phyloP scores from a whole-genome alignment of 2,888 invertebrate genomes.

The Ormyrus thymus region DNA sequence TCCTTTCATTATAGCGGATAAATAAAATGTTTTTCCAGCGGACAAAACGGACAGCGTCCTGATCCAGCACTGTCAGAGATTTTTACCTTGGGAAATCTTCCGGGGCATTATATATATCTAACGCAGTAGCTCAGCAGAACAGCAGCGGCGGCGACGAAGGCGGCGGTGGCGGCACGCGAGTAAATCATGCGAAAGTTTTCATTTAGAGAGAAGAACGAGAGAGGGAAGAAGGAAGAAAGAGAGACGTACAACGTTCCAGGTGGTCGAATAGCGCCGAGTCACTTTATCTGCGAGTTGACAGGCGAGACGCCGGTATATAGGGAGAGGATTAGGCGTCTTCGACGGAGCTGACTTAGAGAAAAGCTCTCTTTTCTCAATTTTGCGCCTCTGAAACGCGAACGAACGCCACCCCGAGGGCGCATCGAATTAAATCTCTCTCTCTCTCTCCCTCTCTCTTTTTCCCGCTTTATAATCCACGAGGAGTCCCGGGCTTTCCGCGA shows the following conservation, averaged over 20 bases:
- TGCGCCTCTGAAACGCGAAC: background rate
- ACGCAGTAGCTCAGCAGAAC: background rate
- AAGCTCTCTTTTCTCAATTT: constrained; percentile 38
- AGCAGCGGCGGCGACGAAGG: background rate
- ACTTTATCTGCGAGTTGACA: constrained; percentile 50
- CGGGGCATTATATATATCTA: background rate
- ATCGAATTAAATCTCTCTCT: constrained; percentile 12
- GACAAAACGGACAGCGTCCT: background rate
- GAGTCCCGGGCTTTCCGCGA: no score
- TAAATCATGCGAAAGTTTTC: constrained; percentile 47
- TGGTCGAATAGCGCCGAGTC: constrained; percentile 40
- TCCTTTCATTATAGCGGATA: no score
- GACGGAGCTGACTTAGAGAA: constrained; percentile 25
- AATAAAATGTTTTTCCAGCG: no score
- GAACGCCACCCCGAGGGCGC: background rate
- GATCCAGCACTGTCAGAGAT: constrained; percentile 4
- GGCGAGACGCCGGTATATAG: constrained; percentile 39
- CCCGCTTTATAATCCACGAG: background rate
- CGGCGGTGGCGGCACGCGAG: constrained; percentile 1
- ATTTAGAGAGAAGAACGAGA: constrained; percentile 30
- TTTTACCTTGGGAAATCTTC: constrained; percentile 30
- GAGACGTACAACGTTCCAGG: constrained; percentile 32
- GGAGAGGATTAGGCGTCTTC: constrained; percentile 29
- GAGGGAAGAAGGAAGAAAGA: constrained; percentile 28
- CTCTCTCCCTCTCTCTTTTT: background rate